Evolutionary conservation across 2,888 invertebrate genomes (phyloP).

Genomic region (Drosophila pegasa): DNA sequence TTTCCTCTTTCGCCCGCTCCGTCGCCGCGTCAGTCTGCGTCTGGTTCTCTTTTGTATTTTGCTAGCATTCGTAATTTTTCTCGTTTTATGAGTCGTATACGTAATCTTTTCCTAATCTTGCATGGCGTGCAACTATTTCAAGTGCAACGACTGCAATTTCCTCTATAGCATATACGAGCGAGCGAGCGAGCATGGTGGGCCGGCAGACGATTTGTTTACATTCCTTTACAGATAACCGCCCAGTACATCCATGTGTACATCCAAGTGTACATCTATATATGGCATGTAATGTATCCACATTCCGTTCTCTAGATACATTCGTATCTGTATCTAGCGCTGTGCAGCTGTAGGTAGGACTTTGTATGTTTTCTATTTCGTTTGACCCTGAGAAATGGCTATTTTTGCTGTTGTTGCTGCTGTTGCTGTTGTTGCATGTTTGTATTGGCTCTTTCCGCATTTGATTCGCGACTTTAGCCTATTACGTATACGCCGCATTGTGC

Average conservation of each 20-base stretch:
- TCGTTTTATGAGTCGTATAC: slow-evolving; percentile 65
- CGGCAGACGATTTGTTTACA: slow-evolving; percentile 43
- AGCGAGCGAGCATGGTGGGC: slow-evolving; percentile 14
- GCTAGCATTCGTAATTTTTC: slow-evolving; percentile 10
- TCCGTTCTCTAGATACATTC: background rate
- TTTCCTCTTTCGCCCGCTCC: background rate
- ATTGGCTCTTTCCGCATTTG: slow-evolving; percentile 66
- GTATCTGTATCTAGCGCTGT: slow-evolving; percentile 11
- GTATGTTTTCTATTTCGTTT: slow-evolving; percentile 65
- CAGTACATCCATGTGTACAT: background rate
- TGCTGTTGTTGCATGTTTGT: slow-evolving; percentile 35
- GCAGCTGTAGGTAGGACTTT: slow-evolving; percentile 32
- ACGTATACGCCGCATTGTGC: slow-evolving; percentile 48
- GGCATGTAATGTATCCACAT: slow-evolving; percentile 3
- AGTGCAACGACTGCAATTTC: slow-evolving; percentile 59
- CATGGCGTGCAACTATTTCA: slow-evolving; percentile 52
- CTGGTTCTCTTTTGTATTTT: background rate
- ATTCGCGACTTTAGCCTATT: slow-evolving; percentile 42
- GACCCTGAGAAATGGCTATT: slow-evolving; percentile 54
- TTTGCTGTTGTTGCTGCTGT: slow-evolving; percentile 17
- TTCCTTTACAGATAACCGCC: slow-evolving; percentile 38
- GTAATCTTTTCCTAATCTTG: slow-evolving; percentile 61
- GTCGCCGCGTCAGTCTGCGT: background rate
- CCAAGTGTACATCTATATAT: background rate
- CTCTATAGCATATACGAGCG: slow-evolving; percentile 35